Conservation (phyloP, 2,797 vertebrate genomes). For the Zenarchopterus dispar region DNA sequence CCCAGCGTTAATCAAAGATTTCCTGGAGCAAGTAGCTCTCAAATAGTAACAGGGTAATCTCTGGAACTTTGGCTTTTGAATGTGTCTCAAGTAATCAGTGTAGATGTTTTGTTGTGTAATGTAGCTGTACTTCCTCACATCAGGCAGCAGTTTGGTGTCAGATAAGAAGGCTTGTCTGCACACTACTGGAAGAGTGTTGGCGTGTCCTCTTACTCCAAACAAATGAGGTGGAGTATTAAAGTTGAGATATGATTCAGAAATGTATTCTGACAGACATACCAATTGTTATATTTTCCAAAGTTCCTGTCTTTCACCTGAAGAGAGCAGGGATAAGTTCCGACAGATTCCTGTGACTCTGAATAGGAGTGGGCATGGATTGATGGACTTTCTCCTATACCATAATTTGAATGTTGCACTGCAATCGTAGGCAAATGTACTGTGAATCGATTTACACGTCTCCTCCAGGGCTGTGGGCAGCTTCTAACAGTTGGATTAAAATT, state of each 20-base stretch:
- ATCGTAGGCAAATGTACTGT: neutral
- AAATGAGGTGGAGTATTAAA: too few relatives aligned
- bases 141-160: too few relatives aligned
- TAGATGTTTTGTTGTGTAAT: neutral
- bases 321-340: neutral
- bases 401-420: constrained; percentile 10
- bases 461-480: neutral
- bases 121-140: too few relatives aligned
- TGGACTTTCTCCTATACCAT: neutral
- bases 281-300: constrained; percentile 26
- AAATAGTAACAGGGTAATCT: neutral
- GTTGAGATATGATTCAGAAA: neutral
- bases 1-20: constrained; percentile 23
- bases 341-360: neutral
- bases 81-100: neutral
- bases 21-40: constrained; percentile 4
- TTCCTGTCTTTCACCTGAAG: neutral
- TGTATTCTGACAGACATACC: constrained; percentile 10
- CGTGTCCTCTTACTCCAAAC: too few relatives aligned
- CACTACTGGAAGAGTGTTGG: too few relatives aligned
- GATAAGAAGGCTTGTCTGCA: too few relatives aligned
- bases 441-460: constrained; percentile 6
- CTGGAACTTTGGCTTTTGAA: neutral
- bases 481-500: constrained; percentile 1
- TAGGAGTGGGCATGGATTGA: too few relatives aligned